Percentiles rank a stretch among this genome's conserved stretches.
These are phyloP conservation scores for Tenthredo notha DNA, from an alignment of 2,888 invertebrate genomes.

Conservation along the genomic window DNA sequence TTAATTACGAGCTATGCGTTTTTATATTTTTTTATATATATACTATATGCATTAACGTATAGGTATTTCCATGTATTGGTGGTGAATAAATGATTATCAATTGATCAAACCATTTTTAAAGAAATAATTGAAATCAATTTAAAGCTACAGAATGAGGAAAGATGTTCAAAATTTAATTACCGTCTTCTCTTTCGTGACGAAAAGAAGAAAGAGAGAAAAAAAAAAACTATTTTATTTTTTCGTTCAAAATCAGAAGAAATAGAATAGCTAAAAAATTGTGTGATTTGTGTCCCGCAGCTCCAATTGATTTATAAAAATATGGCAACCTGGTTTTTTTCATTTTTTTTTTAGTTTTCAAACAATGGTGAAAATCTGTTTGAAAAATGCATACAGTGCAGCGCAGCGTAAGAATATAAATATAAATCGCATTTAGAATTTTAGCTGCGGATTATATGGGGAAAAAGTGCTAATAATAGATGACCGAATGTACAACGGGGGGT, in stretches of 20 bases:
- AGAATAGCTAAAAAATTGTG: too few species aligned
- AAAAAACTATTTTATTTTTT: too few species aligned
- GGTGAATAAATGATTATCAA: background rate
- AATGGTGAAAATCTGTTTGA: background rate
- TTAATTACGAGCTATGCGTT: background rate
- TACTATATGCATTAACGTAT: too few species aligned
- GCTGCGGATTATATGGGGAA: conserved; percentile 66
- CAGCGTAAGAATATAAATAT: background rate
- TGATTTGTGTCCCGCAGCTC: too few species aligned
- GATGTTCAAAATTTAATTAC: background rate
- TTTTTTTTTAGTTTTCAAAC: background rate
- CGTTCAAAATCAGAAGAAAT: too few species aligned
- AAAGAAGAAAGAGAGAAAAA: too few species aligned
- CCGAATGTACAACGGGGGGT: conserved; percentile 63
- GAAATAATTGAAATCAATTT: too few species aligned
- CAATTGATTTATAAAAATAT: too few species aligned
- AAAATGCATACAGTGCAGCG: background rate
- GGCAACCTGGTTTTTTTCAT: too few species aligned
- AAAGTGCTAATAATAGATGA: conserved; percentile 68
- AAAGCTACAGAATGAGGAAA: background rate
- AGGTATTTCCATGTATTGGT: background rate
- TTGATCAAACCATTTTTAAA: too few species aligned
- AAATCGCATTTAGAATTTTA: conserved; percentile 50
- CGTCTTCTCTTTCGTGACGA: too few species aligned
- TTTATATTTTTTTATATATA: background rate